These are phyloP conservation scores for Rhynchonycteris naso DNA, from an alignment of 2,797 vertebrate genomes.

Conservation along the genomic window DNA sequence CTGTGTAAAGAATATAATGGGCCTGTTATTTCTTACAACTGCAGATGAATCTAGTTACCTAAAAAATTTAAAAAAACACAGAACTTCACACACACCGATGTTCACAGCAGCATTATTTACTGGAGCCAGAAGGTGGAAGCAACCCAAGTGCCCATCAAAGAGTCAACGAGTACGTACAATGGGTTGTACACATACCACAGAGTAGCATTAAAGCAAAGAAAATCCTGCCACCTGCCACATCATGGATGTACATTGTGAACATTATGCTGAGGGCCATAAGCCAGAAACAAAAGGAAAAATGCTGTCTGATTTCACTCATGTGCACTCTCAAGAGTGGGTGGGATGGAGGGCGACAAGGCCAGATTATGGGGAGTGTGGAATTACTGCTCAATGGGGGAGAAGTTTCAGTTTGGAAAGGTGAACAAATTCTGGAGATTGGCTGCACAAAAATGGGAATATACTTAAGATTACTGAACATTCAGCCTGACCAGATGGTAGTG, in stretches of 20 bases:
- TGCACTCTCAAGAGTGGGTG: background rate
- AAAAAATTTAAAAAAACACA: background rate
- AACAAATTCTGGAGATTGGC: background rate
- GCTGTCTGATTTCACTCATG: background rate
- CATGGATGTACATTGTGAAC: no score
- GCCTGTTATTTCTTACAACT: background rate
- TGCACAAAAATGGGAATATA: background rate
- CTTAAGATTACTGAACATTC: background rate
- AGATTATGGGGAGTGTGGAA: background rate
- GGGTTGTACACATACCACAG: background rate
- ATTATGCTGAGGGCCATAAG: background rate
- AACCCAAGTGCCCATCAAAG: background rate
- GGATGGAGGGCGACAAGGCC: background rate
- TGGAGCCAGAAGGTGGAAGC: background rate
- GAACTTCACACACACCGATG: background rate
- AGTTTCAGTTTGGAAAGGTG: background rate
- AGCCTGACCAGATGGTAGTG: no score
- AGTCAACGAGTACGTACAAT: background rate
- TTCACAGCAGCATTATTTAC: background rate
- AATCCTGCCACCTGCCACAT: background rate
- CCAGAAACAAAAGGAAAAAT: background rate
- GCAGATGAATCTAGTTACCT: background rate
- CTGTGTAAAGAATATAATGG: background rate
- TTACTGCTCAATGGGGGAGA: background rate
- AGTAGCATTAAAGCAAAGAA: background rate